phyloP scores from a whole-genome alignment of 2,888 invertebrate genomes.

The Drosophila putrida region DNA sequence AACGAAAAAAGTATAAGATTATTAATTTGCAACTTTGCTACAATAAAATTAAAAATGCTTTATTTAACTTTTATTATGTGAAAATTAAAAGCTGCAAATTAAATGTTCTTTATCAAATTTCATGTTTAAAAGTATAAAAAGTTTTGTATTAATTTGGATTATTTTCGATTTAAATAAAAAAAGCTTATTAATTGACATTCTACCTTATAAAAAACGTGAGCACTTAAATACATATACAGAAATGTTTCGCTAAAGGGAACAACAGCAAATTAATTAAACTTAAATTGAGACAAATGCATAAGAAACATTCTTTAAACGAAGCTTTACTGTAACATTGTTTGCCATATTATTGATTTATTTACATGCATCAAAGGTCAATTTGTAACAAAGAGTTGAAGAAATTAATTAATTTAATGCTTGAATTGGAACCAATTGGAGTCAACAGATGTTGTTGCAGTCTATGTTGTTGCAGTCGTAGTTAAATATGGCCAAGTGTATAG shows the following conservation, averaged over 20 bases:
- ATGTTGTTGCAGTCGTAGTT: background rate
- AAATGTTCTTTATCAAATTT: background rate
- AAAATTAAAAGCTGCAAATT: background rate
- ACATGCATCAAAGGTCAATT: conserved; percentile 14
- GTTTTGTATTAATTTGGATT: background rate
- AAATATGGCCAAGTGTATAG: conserved; percentile 25
- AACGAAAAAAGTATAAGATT: background rate
- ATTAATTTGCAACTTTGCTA: background rate
- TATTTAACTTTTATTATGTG: background rate
- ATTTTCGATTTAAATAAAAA: background rate
- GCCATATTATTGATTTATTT: conserved; percentile 7
- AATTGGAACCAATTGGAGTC: conserved; percentile 54
- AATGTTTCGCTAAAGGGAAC: no score
- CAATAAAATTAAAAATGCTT: background rate
- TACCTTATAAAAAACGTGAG: no score
- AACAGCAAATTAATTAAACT: no score
- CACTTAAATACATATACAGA: no score
- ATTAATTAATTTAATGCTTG: conserved; percentile 23
- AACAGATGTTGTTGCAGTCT: conserved; percentile 30
- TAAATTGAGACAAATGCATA: no score
- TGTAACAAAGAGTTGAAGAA: conserved; percentile 14
- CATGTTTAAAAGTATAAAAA: background rate
- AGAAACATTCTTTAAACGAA: background rate
- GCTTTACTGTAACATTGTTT: background rate
- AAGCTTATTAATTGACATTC: no score